Evolutionary conservation across 2,113 vertebrate species (phyloP), one percentile per base, ranked within the genome.

Genomic region (Syngnathus typhle): DNA sequence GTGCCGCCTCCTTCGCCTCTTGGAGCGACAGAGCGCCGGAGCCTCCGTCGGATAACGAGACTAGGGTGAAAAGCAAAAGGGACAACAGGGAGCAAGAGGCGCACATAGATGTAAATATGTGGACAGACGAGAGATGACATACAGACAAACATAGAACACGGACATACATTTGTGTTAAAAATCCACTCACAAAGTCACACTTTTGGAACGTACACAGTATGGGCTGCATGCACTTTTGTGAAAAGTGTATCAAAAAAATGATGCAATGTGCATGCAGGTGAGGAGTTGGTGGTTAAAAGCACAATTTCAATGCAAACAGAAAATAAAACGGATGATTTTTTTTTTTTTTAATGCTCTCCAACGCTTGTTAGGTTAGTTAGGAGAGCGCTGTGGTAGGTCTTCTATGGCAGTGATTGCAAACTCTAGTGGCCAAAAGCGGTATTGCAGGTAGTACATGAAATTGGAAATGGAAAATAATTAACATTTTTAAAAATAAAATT

Each of bases 31-130:
- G 87, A 67, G 77, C 75, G 74, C 75, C 81, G 54, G 74, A 84
- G 27, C 59, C 70, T 60, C 68, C 88, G 38, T 90, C 91, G 91
- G 79, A 84, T 74, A 71, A 74, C 72, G 68, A 88, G 46, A 87
- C 5, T 60, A 54, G 61, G 70, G 82, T 77, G 72, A 80, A 80
- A 80, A 79, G 60, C 79, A 84, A 81, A 70, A 72, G 76, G 70
- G 73, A 8, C 70, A 68, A 81, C 82, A 71, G 76, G 51, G 70
- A 86, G 65, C 63, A 38, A 81, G 52, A 75, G 49, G 85, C 68
- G 81, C 52, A 88, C 47, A 74, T 49, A 86, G n/a, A 82, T 51
- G 84, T 13, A n/a, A 5, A 74, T 81, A 75, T 56, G 73, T 77
- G 27, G 27, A 32, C 27, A 32, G 27, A 32, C 27, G 27, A 32